Evolutionary conservation across 1,140 invertebrate species (phyloP).

Genomic region (Cydia amplana): DNA sequence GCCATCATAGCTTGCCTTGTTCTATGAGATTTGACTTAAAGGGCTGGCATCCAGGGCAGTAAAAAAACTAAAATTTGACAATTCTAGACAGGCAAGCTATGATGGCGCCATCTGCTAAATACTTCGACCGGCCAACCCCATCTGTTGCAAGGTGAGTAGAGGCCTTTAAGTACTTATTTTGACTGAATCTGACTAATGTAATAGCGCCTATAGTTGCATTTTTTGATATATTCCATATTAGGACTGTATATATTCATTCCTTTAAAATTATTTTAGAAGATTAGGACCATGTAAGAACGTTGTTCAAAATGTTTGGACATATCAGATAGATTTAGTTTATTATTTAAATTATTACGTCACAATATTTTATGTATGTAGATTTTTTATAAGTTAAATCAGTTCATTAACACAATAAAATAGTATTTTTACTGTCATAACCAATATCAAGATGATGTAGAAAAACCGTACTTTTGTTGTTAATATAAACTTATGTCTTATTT

Average conservation of each 20-base stretch:
- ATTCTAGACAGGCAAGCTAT: no score
- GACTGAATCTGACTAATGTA: slow-evolving; percentile 2
- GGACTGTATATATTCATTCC: slow-evolving; percentile 4
- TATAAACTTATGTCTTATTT: no score
- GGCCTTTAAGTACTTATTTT: neutral
- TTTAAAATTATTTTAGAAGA: neutral
- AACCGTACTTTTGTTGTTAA: no score
- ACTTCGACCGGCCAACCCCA: no score
- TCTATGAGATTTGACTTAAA: no score
- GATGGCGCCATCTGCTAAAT: no score
- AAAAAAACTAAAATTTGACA: no score
- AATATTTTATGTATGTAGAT: neutral
- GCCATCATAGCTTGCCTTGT: no score
- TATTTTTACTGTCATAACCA: neutral
- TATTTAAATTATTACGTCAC: slow-evolving; percentile 5
- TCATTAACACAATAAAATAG: neutral
- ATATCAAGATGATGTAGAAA: no score
- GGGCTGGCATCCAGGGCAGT: no score
- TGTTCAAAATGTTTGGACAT: neutral
- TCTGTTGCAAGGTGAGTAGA: neutral
- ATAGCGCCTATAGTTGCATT: neutral
- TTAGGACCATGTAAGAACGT: neutral
- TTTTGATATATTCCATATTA: neutral
- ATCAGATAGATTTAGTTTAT: neutral
- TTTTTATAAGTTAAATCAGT: neutral